Evolutionary conservation across 1,140 invertebrate species (phyloP).

Genomic region (Pogonognathellus flavescens): DNA sequence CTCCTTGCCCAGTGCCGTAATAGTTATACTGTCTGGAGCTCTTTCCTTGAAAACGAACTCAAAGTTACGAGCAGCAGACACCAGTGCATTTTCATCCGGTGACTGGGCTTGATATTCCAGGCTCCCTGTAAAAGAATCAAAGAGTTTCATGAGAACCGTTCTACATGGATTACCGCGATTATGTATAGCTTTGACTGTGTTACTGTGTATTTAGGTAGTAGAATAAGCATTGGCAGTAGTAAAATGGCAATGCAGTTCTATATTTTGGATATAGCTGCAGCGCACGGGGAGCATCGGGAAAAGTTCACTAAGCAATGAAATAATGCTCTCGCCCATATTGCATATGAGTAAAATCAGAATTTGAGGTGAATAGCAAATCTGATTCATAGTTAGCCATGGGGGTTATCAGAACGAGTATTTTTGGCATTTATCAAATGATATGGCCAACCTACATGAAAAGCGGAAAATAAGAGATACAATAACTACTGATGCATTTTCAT

Average conservation of each 20-base stretch:
- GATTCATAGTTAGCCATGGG: constrained; percentile 10
- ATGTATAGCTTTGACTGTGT: too few species aligned
- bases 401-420: constrained; percentile 4
- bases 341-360: constrained; percentile 11
- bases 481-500: constrained; percentile 3
- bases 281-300: neutral
- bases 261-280: neutral
- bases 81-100: constrained; percentile 96
- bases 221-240: too few species aligned
- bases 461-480: constrained; percentile 1
- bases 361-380: constrained; percentile 2
- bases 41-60: constrained; percentile 97
- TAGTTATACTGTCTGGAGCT: constrained; percentile 93
- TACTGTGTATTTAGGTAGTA: too few species aligned
- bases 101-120: constrained; percentile 91
- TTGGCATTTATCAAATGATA: constrained; percentile 31
- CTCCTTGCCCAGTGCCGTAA: constrained; percentile 85
- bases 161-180: constrained; percentile 24
- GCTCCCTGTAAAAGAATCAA: constrained; percentile 73
- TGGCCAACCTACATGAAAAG: neutral
- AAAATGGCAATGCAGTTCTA: constrained; percentile 25
- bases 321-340: constrained; percentile 7
- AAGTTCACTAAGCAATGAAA: constrained; percentile 23
- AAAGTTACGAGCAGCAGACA: constrained; percentile 97
- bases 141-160: constrained; percentile 41